These are phyloP conservation scores for Caligus rogercresseyi DNA, from an alignment of 1,140 invertebrate species.

Conservation along the genomic window DNA sequence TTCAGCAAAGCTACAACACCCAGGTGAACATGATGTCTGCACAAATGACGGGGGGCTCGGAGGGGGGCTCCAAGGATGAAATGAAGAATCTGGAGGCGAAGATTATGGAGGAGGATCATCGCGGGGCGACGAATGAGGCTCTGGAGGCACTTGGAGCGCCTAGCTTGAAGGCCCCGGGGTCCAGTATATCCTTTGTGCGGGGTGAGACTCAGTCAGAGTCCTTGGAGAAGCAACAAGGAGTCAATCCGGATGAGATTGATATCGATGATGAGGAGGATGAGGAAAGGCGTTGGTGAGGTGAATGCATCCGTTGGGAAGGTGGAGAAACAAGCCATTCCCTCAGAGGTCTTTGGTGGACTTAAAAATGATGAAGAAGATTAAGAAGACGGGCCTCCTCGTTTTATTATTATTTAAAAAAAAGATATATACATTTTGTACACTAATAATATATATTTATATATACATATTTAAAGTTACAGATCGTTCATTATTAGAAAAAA, in stretches of 20 bases:
- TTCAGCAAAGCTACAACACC: conserved; percentile 91
- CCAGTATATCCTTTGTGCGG: conserved; percentile 58
- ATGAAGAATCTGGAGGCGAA: conserved; percentile 74
- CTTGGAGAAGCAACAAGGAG: conserved; percentile 43
- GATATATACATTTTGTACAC: not conserved
- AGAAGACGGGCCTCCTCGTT: not conserved
- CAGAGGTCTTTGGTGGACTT: conserved; percentile 67
- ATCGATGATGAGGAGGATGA: conserved; percentile 60
- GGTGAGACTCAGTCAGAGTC: conserved; percentile 61
- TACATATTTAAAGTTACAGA: too few relatives aligned
- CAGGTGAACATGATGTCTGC: conserved; percentile 94
- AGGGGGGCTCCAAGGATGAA: conserved; percentile 52
- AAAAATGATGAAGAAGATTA: conserved; percentile 28
- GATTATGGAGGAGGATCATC: conserved; percentile 37
- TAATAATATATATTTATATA: too few relatives aligned
- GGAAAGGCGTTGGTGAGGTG: conserved; percentile 37
- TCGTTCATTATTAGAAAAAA: too few relatives aligned
- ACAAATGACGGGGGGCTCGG: conserved; percentile 61
- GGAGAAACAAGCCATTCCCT: conserved; percentile 57
- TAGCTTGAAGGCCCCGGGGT: too few relatives aligned
- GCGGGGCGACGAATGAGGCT: conserved; percentile 19
- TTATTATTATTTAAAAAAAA: not conserved
- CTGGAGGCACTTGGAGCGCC: not conserved
- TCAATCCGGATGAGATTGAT: conserved; percentile 87
- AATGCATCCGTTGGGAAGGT: conserved; percentile 34